Evolutionary conservation across 2,113 vertebrate species (phyloP).

Genomic region (Lasiurus cinereus): DNA sequence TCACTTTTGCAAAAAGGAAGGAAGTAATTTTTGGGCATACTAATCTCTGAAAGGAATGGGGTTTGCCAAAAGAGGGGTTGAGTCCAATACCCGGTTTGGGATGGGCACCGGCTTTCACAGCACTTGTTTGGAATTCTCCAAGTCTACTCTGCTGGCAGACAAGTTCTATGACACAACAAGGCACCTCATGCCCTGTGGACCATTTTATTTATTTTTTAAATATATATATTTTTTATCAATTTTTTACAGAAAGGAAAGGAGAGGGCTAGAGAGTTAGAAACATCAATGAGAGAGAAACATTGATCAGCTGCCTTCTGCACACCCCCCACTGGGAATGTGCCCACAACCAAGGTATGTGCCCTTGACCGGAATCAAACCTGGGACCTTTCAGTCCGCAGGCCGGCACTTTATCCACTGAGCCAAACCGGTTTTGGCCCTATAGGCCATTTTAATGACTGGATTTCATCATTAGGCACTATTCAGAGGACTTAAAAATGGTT

Average conservation of each 20-base stretch:
- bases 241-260: too few relatives aligned
- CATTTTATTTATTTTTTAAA: too few relatives aligned
- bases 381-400: too few relatives aligned
- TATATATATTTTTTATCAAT: too few relatives aligned
- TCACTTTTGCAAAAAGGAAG: conserved; percentile 40
- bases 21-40: background rate
- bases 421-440: too few relatives aligned
- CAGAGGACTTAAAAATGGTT: background rate
- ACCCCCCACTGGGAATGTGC: too few relatives aligned
- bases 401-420: too few relatives aligned
- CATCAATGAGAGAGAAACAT: too few relatives aligned
- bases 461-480: background rate
- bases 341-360: too few relatives aligned
- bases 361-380: too few relatives aligned
- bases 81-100: background rate
- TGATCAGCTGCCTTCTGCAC: too few relatives aligned
- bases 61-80: background rate
- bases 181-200: background rate
- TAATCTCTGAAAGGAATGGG: background rate
- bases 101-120: background rate
- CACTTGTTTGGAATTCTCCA: background rate
- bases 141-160: background rate
- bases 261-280: too few relatives aligned
- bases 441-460: background rate
- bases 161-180: background rate